A percentile compares a stretch with the other conserved stretches of the same genome.
Conservation (phyloP, 2,888 invertebrate genomes). For the Hyalella azteca region DNA sequence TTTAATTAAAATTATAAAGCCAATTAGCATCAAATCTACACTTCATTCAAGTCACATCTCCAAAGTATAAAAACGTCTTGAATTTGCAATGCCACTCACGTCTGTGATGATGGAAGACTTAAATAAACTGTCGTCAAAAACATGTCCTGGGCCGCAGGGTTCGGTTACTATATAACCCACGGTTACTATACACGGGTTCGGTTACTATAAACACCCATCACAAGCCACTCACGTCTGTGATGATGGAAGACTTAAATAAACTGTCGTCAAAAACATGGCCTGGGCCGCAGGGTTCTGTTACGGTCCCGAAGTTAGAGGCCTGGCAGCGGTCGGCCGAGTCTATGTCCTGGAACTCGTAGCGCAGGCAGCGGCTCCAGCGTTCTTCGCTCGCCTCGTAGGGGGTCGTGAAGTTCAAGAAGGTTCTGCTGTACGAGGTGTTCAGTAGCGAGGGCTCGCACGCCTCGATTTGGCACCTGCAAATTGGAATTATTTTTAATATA, state of each 20-base stretch:
- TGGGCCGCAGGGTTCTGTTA: not conserved
- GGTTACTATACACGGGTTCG: too few relatives aligned
- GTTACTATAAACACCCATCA: too few relatives aligned
- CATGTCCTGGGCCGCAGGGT: too few relatives aligned
- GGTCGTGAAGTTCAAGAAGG: conserved; percentile 20
- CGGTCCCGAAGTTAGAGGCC: not conserved
- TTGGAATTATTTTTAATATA: too few relatives aligned
- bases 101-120: too few relatives aligned
- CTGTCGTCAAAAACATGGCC: conserved; percentile 7
- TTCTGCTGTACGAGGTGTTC: not conserved
- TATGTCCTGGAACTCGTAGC: not conserved
- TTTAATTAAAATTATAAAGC: too few relatives aligned
- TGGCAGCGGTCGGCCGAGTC: not conserved
- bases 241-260: conserved; percentile 44
- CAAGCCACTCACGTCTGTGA: conserved; percentile 47
- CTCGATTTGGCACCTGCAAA: conserved; percentile 12
- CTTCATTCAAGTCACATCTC: too few relatives aligned
- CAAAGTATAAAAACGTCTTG: too few relatives aligned
- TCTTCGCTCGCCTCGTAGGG: not conserved
- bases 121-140: too few relatives aligned
- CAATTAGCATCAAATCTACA: too few relatives aligned
- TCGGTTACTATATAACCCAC: too few relatives aligned
- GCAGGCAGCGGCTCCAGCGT: not conserved
- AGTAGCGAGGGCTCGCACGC: not conserved
- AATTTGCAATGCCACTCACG: too few relatives aligned